phyloP scores from a whole-genome alignment of 2,113 vertebrate genomes.

The Callionymus lyra region DNA sequence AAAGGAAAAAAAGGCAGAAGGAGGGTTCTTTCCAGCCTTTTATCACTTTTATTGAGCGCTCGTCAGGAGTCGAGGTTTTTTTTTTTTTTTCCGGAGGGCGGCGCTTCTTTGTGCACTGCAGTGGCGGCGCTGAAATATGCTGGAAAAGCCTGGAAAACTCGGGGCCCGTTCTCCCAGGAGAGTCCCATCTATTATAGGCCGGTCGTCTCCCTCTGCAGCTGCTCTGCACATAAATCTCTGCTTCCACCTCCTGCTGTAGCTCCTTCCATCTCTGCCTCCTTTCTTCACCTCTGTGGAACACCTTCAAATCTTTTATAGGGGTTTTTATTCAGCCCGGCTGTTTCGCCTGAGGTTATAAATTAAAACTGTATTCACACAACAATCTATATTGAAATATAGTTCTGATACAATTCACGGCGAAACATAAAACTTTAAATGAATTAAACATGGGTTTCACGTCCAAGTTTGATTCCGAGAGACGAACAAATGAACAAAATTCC shows the following conservation, averaged over 20 bases:
- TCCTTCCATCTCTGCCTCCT: conserved; percentile 11
- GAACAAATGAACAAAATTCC: no score
- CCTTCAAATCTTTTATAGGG: no score
- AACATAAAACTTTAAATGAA: no score
- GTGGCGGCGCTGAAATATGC: conserved; percentile 30
- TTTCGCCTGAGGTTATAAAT: no score
- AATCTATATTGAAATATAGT: no score
- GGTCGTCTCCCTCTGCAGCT: conserved; percentile 41
- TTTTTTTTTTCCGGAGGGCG: conserved; percentile 10
- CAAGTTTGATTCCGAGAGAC: no score
- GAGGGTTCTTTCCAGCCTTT: conserved; percentile 41
- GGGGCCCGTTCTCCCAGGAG: conserved; percentile 39
- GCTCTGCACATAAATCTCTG: conserved; percentile 47
- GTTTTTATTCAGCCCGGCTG: no score
- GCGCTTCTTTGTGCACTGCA: conserved; percentile 37
- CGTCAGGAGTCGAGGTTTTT: conserved; percentile 9
- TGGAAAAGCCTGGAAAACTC: conserved; percentile 44
- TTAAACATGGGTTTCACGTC: no score
- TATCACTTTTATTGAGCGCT: conserved; percentile 51
- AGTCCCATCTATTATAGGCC: conserved; percentile 48
- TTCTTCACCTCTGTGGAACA: conserved; percentile 9
- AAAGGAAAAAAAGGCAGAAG: conserved; percentile 1
- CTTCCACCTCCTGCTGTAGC: conserved; percentile 9
- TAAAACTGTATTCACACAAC: no score
- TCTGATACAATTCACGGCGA: no score